phyloP scores from a whole-genome alignment of 2,797 vertebrate species.

The Amblyopsis hoosieri region DNA sequence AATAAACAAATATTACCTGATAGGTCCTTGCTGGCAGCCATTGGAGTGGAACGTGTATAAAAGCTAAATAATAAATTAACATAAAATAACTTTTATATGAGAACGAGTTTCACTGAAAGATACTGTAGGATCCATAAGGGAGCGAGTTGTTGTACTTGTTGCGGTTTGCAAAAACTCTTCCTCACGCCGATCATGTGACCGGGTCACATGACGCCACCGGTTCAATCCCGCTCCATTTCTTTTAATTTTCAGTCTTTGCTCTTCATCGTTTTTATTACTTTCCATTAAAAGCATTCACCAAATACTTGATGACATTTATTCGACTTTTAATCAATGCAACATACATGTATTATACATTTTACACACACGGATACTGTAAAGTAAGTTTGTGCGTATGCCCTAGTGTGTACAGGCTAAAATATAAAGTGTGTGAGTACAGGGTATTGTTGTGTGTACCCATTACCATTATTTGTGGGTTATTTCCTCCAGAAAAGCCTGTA shows the following conservation, averaged over 20 bases:
- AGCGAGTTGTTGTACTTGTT: background rate
- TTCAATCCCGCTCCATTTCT: background rate
- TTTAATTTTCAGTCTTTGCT: background rate
- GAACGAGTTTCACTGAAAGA: background rate
- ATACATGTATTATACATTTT: background rate
- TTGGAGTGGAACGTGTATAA: constrained; percentile 31
- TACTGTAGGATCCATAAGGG: constrained; percentile 10
- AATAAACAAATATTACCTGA: constrained; percentile 41
- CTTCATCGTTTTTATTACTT: background rate
- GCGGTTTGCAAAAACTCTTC: constrained; percentile 22
- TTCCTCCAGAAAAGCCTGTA: too few relatives aligned
- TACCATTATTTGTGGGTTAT: too few relatives aligned
- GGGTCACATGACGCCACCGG: constrained; percentile 35
- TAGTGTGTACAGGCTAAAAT: too few relatives aligned
- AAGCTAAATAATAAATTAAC: constrained; percentile 18
- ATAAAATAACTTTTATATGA: background rate
- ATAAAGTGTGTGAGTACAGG: too few relatives aligned
- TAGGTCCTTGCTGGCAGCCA: constrained; percentile 57
- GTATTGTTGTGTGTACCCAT: too few relatives aligned
- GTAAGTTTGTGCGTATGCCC: too few relatives aligned
- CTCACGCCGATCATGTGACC: constrained; percentile 62
- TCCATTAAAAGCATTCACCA: background rate
- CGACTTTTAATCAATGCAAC: background rate
- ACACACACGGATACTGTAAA: too few relatives aligned
- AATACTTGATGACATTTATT: too few relatives aligned